Evolutionary conservation across 2,888 invertebrate species (phyloP).

Genomic region (Tinea semifulvella): DNA sequence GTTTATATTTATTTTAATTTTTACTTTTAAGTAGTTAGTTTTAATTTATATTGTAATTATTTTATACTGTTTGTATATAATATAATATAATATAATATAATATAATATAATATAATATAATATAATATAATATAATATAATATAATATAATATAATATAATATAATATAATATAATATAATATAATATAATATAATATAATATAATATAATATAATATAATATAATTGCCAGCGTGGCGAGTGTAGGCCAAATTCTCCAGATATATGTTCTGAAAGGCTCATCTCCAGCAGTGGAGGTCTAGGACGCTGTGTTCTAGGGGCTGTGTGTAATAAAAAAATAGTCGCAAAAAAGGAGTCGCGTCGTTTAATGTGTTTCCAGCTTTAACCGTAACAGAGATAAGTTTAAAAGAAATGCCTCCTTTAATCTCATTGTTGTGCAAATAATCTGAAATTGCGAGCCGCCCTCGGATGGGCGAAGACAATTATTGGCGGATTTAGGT

Average conservation of each 20-base stretch:
- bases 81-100: not conserved
- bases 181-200: not conserved
- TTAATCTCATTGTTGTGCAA: constrained; percentile 40
- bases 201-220: no score
- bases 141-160: constrained; percentile 9
- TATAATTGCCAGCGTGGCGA: no score
- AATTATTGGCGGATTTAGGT: constrained; percentile 26
- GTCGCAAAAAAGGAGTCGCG: no score
- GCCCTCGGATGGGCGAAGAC: constrained; percentile 24
- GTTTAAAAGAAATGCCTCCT: constrained; percentile 35
- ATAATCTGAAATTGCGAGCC: constrained; percentile 26
- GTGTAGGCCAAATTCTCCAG: no score
- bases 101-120: not conserved
- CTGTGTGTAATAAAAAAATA: no score
- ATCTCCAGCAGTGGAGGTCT: no score
- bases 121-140: not conserved
- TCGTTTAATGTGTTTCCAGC: no score
- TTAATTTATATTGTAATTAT: no score
- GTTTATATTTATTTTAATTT: no score
- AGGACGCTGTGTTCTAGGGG: no score
- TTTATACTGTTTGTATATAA: not conserved
- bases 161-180: not conserved
- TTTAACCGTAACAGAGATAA: constrained; percentile 35
- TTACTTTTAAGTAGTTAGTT: no score
- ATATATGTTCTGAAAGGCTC: no score